These are phyloP conservation scores for Dallia pectoralis DNA, from an alignment of 2,797 vertebrate species.

Conservation along the genomic window DNA sequence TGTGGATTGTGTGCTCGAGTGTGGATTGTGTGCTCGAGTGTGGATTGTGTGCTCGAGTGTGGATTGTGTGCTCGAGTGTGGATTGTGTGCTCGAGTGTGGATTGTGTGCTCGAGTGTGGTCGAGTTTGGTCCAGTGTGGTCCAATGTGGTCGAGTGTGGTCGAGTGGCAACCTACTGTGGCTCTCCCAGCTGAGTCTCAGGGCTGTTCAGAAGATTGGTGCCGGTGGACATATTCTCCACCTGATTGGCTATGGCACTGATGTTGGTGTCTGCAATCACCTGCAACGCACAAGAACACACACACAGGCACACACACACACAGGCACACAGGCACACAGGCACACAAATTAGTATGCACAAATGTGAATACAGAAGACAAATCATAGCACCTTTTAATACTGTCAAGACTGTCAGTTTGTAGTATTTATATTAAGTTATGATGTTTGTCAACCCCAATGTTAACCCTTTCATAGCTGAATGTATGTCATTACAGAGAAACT, in stretches of 20 bases:
- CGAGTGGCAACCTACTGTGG: slow-evolving; percentile 77
- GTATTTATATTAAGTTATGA: slow-evolving; percentile 14
- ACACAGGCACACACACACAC: slow-evolving; percentile 9
- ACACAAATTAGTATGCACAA: slow-evolving; percentile 7
- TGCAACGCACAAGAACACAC: slow-evolving; percentile 36
- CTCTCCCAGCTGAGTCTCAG: slow-evolving; percentile 71
- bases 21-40: no score
- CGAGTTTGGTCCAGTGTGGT: no score
- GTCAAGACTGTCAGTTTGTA: slow-evolving; percentile 27
- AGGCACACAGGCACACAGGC: background rate
- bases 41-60: no score
- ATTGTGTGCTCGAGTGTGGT: no score
- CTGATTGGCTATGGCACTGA: slow-evolving; percentile 87
- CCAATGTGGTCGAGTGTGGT: no score
- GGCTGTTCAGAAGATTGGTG: slow-evolving; percentile 54
- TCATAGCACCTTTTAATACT: background rate
- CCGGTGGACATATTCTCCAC: slow-evolving; percentile 84
- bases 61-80: no score
- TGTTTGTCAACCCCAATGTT: background rate
- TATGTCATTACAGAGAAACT: no score
- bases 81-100: no score
- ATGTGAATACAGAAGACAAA: background rate
- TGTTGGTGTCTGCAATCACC: slow-evolving; percentile 95
- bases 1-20: no score
- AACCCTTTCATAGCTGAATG: no score